phyloP scores from a whole-genome alignment of 2,888 invertebrate species.

The Scelioninae gen. 1 region DNA sequence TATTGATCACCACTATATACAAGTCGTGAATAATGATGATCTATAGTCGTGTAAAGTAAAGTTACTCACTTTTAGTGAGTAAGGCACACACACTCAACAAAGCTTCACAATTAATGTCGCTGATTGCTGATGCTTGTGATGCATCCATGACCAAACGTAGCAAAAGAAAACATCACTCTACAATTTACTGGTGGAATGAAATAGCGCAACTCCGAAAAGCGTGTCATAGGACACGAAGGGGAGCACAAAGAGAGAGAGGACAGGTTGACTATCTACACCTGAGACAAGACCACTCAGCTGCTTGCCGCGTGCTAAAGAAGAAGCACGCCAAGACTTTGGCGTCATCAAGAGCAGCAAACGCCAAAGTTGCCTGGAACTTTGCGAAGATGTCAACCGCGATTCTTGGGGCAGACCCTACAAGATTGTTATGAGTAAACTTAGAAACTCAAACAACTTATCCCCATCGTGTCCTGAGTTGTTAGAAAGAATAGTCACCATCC shows the following conservation, averaged over 20 bases:
- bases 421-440: background rate
- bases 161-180: constrained; percentile 4
- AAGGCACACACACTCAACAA: too few relatives aligned
- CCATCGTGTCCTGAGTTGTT: too few relatives aligned
- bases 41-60: too few relatives aligned
- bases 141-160: constrained; percentile 28
- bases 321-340: too few relatives aligned
- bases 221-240: constrained; percentile 23
- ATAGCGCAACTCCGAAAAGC: constrained; percentile 43
- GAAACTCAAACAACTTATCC: too few relatives aligned
- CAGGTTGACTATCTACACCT: background rate
- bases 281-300: background rate
- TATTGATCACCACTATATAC: too few relatives aligned
- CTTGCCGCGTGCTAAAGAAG: constrained; percentile 11
- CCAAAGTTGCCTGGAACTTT: too few relatives aligned
- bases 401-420: constrained; percentile 65
- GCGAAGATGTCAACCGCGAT: too few relatives aligned
- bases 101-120: constrained; percentile 10
- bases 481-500: too few relatives aligned
- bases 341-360: constrained; percentile 54
- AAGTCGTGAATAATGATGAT: too few relatives aligned
- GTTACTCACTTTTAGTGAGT: too few relatives aligned
- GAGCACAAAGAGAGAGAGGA: constrained; percentile 21
- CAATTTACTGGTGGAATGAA: constrained; percentile 59
- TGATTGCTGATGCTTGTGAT: constrained; percentile 33